Evolutionary conservation across 2,113 vertebrate species (phyloP), one percentile per base, ranked within the genome.

Genomic region (Hemiprocne comata): DNA sequence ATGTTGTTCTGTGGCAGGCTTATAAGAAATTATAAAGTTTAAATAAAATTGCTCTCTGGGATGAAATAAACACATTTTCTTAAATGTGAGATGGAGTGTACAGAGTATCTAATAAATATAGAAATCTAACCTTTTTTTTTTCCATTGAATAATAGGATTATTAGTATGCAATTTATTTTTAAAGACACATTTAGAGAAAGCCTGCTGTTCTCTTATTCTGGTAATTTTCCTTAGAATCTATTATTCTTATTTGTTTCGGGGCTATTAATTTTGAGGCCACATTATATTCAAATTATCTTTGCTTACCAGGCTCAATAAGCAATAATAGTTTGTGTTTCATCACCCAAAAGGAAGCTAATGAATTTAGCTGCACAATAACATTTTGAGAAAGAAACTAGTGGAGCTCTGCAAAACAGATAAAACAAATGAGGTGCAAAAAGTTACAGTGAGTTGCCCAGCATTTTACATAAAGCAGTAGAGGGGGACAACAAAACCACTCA

Each of bases 211-310:
- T 86, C 29, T 11, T 79, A 67, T 64, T 92, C 60, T 77, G 48
- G 29, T 71, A 64, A 91, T 85, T 93, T 85, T 75, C 87, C 64
- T 93, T 64, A 33, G 58, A 62, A 76, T 75, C 72, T 86, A 73
- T 92, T 86, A 84, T 76, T 83, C 69, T 50, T 85, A 72, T 66
- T 91, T 61, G 40, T 91, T 95, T 92, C 71, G 29, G 51, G 82
- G 28, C 62, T 73, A 96, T 90, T 93, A 90, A 61, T 92, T 93
- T 91, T 86, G 75, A 81, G 33, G 33, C 61, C 38, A 75, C 78
- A 95, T 95, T 95, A 91, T 95, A 86, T 92, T 95, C 83, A 78
- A 95, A 95, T 96, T 80, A 86, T 89, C 50, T 79, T 93, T 73
- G 70, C 93, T 93, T 93, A 87, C 40, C 42, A 90, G 10, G 26